Percentiles rank a stretch among this genome's conserved stretches.
Conservation (phyloP, 2,797 vertebrate species). For the Malurus leucopterus region DNA sequence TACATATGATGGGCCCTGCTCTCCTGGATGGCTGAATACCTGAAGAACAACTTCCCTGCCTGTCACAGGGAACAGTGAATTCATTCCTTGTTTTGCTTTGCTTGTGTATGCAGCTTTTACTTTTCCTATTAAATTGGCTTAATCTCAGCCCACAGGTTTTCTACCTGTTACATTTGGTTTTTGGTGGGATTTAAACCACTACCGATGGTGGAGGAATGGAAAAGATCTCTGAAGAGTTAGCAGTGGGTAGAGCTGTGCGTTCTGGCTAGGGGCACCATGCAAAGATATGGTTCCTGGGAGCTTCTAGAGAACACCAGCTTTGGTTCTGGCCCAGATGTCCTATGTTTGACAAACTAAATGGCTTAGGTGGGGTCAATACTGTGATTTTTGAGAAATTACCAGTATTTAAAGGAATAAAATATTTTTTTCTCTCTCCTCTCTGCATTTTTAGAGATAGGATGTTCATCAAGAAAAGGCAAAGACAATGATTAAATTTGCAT, state of each 20-base stretch:
- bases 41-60: too few relatives aligned
- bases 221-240: background rate
- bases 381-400: background rate
- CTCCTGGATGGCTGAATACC: background rate
- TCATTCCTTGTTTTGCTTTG: background rate
- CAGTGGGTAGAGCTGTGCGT: background rate
- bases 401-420: background rate
- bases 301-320: background rate
- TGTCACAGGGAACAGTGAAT: background rate
- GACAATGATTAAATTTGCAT: background rate
- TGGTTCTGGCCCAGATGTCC: background rate
- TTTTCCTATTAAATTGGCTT: background rate
- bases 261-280: background rate
- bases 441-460: background rate
- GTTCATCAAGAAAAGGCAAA: background rate
- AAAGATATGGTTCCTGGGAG: background rate
- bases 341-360: background rate
- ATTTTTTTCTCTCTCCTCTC: background rate
- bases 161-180: background rate
- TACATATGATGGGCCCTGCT: fast-evolving
- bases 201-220: background rate
- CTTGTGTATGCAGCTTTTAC: background rate
- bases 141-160: background rate
- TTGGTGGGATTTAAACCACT: background rate
- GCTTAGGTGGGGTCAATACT: background rate